Conservation (phyloP, 1,140 invertebrate genomes). For the Sinella curviseta region DNA sequence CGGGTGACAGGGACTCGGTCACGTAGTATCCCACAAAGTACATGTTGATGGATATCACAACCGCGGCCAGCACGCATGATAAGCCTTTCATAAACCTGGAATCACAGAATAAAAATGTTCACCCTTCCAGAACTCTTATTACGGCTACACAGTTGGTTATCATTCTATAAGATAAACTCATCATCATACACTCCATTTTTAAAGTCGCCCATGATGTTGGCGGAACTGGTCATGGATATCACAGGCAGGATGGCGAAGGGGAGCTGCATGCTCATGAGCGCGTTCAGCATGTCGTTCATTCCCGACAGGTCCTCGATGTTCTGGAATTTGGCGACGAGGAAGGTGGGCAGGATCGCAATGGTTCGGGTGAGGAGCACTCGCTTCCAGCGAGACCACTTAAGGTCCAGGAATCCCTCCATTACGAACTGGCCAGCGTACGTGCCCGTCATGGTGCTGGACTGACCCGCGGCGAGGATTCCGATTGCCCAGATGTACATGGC, state of each 20-base stretch:
- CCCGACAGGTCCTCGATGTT: slow-evolving; percentile 73
- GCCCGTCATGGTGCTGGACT: slow-evolving; percentile 86
- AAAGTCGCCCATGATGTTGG: slow-evolving; percentile 80
- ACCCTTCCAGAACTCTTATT: slow-evolving; percentile 34
- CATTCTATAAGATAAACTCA: slow-evolving; percentile 14
- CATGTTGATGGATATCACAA: slow-evolving; percentile 79
- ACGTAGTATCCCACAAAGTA: slow-evolving; percentile 74
- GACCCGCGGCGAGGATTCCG: slow-evolving; percentile 85
- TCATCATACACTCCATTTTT: slow-evolving; percentile 68
- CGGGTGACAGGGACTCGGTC: slow-evolving; percentile 56
- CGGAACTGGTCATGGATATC: slow-evolving; percentile 81
- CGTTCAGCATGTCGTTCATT: slow-evolving; percentile 90
- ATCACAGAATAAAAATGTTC: slow-evolving; percentile 49
- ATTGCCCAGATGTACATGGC: slow-evolving; percentile 89
- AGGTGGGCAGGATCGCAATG: slow-evolving; percentile 87
- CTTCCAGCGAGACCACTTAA: slow-evolving; percentile 86
- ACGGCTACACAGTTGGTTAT: not conserved
- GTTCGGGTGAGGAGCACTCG: slow-evolving; percentile 80
- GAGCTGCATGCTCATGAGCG: slow-evolving; percentile 81
- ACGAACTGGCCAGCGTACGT: slow-evolving; percentile 76
- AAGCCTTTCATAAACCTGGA: slow-evolving; percentile 69
- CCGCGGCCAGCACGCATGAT: slow-evolving; percentile 65
- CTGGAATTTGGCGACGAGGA: slow-evolving; percentile 73
- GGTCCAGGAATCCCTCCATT: slow-evolving; percentile 85
- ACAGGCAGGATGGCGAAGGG: slow-evolving; percentile 83